Evolutionary conservation across 2,888 invertebrate species (phyloP).

Genomic region (Caenorhabditis doughertyi): DNA sequence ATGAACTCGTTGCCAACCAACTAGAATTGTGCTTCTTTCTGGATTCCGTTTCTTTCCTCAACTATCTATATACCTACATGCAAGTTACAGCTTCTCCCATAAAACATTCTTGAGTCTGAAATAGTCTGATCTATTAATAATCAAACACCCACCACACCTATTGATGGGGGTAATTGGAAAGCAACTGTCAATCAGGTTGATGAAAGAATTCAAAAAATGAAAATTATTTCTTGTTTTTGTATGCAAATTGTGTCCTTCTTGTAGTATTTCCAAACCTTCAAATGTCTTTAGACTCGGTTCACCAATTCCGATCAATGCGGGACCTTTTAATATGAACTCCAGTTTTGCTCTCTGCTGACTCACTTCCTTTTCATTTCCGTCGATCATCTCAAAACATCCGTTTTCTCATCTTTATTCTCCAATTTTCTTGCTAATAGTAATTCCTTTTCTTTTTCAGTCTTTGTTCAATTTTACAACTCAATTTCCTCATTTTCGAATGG

Average conservation of each 20-base stretch:
- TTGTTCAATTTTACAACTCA: not conserved
- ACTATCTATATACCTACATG: no score
- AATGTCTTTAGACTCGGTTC: no score
- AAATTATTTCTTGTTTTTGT: not conserved
- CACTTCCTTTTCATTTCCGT: conserved; percentile 1
- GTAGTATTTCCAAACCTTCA: no score
- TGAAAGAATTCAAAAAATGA: conserved; percentile 8
- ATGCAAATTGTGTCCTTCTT: not conserved
- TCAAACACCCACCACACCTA: conserved; percentile 10
- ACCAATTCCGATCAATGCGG: not conserved
- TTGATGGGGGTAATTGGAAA: not conserved
- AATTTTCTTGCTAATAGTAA: not conserved
- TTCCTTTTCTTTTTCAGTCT: not conserved
- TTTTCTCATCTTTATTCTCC: not conserved
- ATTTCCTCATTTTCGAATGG: conserved; percentile 3
- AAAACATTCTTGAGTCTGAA: no score
- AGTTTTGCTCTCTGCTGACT: not conserved
- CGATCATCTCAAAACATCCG: not conserved
- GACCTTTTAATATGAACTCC: not conserved
- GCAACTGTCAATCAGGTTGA: conserved; percentile 14
- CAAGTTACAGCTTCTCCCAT: no score
- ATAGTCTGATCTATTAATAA: not conserved
- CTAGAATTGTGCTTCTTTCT: no score
- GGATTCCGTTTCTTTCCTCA: not conserved
- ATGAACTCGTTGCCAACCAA: no score